A percentile compares a stretch with the other conserved stretches of the same genome.
Conservation (phyloP, 2,797 vertebrate species). For the Coranthus polyacanthus region DNA sequence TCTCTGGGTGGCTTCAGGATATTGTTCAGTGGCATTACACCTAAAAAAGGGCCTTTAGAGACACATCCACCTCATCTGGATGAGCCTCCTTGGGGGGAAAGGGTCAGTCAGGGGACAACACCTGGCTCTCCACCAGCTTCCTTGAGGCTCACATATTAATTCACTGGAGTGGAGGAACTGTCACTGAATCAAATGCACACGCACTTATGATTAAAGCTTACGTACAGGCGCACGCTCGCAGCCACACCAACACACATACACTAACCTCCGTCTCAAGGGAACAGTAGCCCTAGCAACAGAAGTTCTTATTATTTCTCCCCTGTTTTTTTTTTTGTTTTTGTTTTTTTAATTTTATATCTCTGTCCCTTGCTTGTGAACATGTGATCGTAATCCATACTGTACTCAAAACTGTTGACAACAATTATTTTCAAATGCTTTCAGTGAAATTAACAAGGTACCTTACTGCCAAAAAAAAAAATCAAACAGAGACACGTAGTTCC, state of each 20-base stretch:
- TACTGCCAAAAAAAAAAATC: no score
- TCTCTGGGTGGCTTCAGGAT: conserved; percentile 21
- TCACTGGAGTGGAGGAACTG: conserved; percentile 43
- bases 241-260: conserved; percentile 3
- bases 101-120: conserved; percentile 51
- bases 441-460: neutral
- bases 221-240: no score
- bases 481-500: neutral
- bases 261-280: conserved; percentile 54
- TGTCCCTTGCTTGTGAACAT: neutral
- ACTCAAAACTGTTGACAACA: neutral
- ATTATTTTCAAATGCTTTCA: conserved; percentile 6
- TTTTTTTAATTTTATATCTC: conserved; percentile 16
- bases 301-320: conserved; percentile 38
- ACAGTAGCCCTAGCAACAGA: conserved; percentile 73
- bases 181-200: conserved; percentile 40
- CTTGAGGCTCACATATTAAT: conserved; percentile 52
- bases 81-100: neutral
- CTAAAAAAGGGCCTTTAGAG: conserved; percentile 9
- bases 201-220: conserved; percentile 29
- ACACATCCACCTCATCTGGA: conserved; percentile 23
- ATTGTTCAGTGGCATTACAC: conserved; percentile 4
- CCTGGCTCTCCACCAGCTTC: conserved; percentile 58
- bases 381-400: conserved; percentile 3
- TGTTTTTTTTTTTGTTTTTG: no score